Conservation (phyloP, 2,797 vertebrate genomes). For the Mareca penelope region DNA sequence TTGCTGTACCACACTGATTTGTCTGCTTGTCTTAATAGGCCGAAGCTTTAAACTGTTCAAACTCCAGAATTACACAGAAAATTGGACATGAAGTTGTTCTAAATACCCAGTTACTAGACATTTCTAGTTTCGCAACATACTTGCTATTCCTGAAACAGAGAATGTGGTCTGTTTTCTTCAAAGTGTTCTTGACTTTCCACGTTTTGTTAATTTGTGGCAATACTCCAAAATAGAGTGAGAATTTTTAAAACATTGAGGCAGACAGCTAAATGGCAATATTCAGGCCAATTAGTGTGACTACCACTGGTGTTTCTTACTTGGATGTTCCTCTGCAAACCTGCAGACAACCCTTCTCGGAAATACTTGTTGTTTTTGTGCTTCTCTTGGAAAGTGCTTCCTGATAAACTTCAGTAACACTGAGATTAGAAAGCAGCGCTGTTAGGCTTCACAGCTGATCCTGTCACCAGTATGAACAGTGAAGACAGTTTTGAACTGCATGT, state of each 20-base stretch:
- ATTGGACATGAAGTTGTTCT: background rate
- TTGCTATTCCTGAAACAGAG: background rate
- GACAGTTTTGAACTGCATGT: background rate
- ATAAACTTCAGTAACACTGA: background rate
- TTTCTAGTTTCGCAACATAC: background rate
- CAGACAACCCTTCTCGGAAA: background rate
- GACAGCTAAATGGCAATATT: background rate
- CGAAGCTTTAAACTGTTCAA: background rate
- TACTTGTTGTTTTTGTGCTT: background rate
- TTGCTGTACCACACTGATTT: background rate
- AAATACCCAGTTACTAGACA: background rate
- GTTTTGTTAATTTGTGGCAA: background rate
- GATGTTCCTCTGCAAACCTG: background rate
- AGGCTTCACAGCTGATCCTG: background rate
- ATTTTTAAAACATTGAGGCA: background rate
- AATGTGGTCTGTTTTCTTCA: background rate
- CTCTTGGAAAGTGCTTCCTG: background rate
- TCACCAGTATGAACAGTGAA: background rate
- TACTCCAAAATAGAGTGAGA: background rate
- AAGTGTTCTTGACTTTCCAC: background rate
- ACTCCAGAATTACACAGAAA: background rate
- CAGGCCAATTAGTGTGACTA: background rate
- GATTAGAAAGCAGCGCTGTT: fast-evolving
- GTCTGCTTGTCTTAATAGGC: background rate
- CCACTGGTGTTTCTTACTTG: background rate